These are phyloP conservation scores for Pelochelys cantorii DNA, from an alignment of 2,797 vertebrate genomes.

Conservation along the genomic window DNA sequence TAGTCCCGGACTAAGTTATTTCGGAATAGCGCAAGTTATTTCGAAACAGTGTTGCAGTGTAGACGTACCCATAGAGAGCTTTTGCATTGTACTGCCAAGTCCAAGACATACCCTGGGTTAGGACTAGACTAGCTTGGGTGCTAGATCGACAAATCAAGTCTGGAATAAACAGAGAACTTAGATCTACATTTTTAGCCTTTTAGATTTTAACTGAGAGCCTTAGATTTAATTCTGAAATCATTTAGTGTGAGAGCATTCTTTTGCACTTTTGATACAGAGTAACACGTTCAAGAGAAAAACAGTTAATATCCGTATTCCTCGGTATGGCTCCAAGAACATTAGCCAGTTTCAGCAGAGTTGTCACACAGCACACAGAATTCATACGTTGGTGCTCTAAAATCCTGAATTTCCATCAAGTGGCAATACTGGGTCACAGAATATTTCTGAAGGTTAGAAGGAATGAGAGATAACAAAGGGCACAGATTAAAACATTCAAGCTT, in stretches of 20 bases:
- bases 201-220: neutral
- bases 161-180: neutral
- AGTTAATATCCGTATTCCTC: neutral
- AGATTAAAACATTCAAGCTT: neutral
- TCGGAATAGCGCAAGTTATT: no score
- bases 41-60: no score
- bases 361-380: neutral
- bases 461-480: neutral
- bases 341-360: neutral
- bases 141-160: neutral
- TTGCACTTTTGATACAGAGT: neutral
- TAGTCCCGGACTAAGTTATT: no score
- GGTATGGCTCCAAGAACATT: neutral
- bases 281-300: neutral
- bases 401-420: neutral
- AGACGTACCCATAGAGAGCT: neutral
- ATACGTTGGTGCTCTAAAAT: neutral
- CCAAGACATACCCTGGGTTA: neutral
- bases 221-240: neutral
- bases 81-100: neutral
- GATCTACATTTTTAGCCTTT: neutral
- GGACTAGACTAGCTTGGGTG: neutral
- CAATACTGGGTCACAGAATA: neutral
- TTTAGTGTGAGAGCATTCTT: neutral
- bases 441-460: neutral